Evolutionary conservation across 1,140 invertebrate genomes (phyloP).

Genomic region (Saccostrea cuccullata): DNA sequence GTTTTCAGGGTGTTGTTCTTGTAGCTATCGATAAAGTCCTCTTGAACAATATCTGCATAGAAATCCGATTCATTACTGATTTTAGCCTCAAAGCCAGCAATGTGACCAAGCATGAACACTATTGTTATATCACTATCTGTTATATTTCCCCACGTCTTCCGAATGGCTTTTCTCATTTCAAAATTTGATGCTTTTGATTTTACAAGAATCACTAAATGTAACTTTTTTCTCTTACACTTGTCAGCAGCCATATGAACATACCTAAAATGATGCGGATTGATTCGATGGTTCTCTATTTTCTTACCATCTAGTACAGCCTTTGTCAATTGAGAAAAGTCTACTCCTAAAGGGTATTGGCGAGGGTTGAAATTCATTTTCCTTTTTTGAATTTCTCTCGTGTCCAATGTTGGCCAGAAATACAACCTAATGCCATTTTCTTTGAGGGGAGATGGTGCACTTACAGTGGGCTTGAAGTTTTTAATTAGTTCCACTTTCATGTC

Average conservation of each 20-base stretch:
- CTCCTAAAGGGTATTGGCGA: not conserved
- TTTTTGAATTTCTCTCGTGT: not conserved
- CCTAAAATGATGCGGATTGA: not conserved
- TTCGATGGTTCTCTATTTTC: not conserved
- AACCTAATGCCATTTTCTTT: not conserved
- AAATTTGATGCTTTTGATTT: constrained; percentile 40
- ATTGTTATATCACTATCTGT: not conserved
- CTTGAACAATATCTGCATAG: constrained; percentile 47
- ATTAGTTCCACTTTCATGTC: not conserved
- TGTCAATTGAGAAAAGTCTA: not conserved
- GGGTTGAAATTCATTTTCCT: not conserved
- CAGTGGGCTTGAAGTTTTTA: not conserved
- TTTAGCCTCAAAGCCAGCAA: too few relatives aligned
- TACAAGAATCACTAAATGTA: constrained; percentile 35
- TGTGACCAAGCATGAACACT: constrained; percentile 44
- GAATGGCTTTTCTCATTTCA: constrained; percentile 21
- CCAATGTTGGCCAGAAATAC: not conserved
- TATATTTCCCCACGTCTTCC: constrained; percentile 41
- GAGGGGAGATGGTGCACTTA: not conserved
- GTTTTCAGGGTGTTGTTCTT: constrained; percentile 51
- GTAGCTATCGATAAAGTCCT: constrained; percentile 49
- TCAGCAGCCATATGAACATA: not conserved
- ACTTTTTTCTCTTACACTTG: not conserved
- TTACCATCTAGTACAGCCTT: not conserved
- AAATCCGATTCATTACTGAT: constrained; percentile 16